Percentiles rank a stretch among this genome's conserved stretches.
These are phyloP conservation scores for Ypsolopha scabrella DNA, from an alignment of 2,888 invertebrate species.

Conservation along the genomic window DNA sequence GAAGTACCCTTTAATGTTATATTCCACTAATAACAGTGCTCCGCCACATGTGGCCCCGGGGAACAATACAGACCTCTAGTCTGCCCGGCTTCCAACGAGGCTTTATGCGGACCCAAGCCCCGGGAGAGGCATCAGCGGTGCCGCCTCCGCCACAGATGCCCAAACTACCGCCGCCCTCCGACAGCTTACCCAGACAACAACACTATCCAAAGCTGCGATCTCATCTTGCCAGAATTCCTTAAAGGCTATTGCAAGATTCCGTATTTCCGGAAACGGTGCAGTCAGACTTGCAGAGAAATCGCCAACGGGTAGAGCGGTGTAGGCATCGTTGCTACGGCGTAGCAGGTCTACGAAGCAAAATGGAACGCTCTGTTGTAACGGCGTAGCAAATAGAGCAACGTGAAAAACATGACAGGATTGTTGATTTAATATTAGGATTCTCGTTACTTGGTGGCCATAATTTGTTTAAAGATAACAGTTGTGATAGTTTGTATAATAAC, in stretches of 20 bases:
- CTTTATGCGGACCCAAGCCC: constrained; percentile 66
- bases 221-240: constrained; percentile 42
- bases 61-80: constrained; percentile 62
- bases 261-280: constrained; percentile 71
- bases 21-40: constrained; percentile 56
- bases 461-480: no score
- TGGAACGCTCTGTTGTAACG: no score
- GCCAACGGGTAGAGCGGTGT: constrained; percentile 9
- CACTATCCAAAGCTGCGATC: constrained; percentile 58
- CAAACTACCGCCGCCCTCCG: constrained; percentile 17
- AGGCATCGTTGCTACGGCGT: no score
- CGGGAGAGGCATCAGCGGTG: constrained; percentile 65
- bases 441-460: no score
- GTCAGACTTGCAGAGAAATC: constrained; percentile 57
- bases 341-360: no score
- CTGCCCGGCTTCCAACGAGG: constrained; percentile 62
- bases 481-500: no score
- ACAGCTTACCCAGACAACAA: constrained; percentile 36
- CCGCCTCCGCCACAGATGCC: constrained; percentile 43
- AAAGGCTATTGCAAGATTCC: constrained; percentile 68
- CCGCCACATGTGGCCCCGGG: constrained; percentile 71
- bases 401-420: no score
- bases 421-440: no score
- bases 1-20: no score
- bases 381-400: no score